Base-by-base conservation (phyloP, 2,888 invertebrate genomes). In the Podotricha telesiphe region DNA sequence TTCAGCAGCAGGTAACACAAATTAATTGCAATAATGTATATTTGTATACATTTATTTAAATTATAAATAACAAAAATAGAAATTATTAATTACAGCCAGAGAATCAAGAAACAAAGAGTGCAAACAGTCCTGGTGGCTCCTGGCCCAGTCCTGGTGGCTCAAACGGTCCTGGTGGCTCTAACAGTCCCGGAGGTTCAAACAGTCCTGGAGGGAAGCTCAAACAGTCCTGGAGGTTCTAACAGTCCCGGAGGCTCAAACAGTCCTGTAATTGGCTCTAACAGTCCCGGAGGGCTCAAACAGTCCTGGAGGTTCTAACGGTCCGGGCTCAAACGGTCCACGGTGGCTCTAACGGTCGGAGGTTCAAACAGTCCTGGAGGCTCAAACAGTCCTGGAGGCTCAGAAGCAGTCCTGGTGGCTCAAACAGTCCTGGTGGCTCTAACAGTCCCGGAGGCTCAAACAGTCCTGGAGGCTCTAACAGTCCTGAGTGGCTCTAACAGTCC, bases 351-450 rank as follows among this genome's bases (percentile, higher is more conserved):
- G n/a, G 17, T n/a, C 64, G 48, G 50, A 40, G 48, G 55, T 1
- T n/a, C 58, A n/a, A 47, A 15, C 37, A 34, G 5, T 20, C 58
- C 56, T 4, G 22, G 68, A 2, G 13, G 8, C 6, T 17, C 63
- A n/a, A 62, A 56, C 1, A n/a, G 15, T 3, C 42, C 68, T 4
- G 40, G 61, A 7, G 20, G 47, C 0, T 7, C 50, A 10, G n/a
- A n/a, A 17, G n/a, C 0, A 15, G 37, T 10, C 8, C 51, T 0
- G 37, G 50, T 5, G 13, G 15, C 5, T 19, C 61, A 0, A 17
- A 15, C 13, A 62, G 28, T 20, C 28, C 70, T 15, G 56, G 64
- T 4, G 50, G 17, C 1, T 45, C 66, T 1, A 56, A 53, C 15
- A 63, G 15, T 0, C 65, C 65, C 0, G 13, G 47, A 13, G 48